phyloP scores from a whole-genome alignment of 1,140 invertebrate genomes.

The Drosophila grimshawi region DNA sequence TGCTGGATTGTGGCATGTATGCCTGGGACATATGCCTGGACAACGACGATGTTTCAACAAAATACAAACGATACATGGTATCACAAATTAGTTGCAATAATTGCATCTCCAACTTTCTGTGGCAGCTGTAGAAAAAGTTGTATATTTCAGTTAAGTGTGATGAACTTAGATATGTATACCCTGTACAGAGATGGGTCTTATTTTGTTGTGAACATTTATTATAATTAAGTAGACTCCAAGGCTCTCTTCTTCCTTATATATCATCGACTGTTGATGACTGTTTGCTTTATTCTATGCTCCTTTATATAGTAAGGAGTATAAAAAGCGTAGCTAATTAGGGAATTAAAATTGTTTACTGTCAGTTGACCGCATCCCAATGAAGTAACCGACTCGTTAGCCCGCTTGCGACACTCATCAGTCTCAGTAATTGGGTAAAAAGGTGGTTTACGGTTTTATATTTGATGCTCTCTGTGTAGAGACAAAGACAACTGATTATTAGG shows the following conservation, averaged over 20 bases:
- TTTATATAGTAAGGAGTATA: background rate
- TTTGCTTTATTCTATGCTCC: background rate
- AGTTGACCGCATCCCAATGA: slow-evolving; percentile 10
- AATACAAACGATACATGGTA: slow-evolving; percentile 6
- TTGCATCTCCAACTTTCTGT: slow-evolving; percentile 31
- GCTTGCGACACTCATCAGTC: background rate
- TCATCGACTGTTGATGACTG: no score
- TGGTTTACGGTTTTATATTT: slow-evolving; percentile 1
- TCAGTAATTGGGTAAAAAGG: background rate
- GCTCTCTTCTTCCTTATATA: no score
- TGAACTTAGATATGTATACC: background rate
- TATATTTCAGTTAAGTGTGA: no score
- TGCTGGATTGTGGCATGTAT: background rate
- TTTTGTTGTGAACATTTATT: no score
- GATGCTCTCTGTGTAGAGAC: background rate
- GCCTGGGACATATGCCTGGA: slow-evolving; percentile 7
- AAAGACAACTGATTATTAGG: background rate
- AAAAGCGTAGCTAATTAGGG: background rate
- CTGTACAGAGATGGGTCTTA: background rate
- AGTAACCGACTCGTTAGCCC: slow-evolving; percentile 21
- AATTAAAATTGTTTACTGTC: slow-evolving; percentile 2
- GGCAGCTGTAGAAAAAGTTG: background rate
- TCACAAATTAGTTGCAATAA: slow-evolving; percentile 33
- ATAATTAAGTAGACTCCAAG: no score
- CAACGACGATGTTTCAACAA: slow-evolving; percentile 14